Evolutionary conservation across 1,140 invertebrate species (phyloP).

Genomic region (Pantala flavescens): DNA sequence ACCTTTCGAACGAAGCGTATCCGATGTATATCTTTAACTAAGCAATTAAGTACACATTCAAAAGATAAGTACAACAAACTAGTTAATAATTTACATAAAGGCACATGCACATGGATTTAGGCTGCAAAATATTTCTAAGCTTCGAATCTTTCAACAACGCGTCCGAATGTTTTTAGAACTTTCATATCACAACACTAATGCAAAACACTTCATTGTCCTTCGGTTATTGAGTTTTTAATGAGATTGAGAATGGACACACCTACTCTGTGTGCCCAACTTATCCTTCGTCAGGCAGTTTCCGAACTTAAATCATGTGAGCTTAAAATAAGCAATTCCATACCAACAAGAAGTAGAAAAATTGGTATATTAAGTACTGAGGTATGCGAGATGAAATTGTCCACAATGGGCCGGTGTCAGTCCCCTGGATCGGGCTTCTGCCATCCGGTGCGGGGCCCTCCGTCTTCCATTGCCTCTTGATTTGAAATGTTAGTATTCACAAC

Average conservation of each 20-base stretch:
- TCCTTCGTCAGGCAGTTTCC: background rate
- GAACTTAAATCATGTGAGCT: background rate
- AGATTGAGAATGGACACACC: background rate
- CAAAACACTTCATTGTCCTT: background rate
- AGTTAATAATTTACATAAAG: background rate
- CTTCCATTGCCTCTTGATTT: background rate
- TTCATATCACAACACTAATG: background rate
- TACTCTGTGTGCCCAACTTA: background rate
- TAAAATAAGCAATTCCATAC: background rate
- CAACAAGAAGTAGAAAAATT: background rate
- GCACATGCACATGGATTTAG: background rate
- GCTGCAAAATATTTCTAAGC: too few species aligned
- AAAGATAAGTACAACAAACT: too few species aligned
- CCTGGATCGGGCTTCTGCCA: background rate
- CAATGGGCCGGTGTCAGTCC: conserved; percentile 5
- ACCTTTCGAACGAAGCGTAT: too few species aligned
- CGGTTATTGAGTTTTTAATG: background rate
- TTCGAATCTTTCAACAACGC: too few species aligned
- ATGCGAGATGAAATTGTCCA: background rate
- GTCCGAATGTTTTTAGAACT: too few species aligned
- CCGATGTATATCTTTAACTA: too few species aligned
- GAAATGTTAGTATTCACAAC: background rate
- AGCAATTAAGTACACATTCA: too few species aligned
- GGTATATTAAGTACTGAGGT: background rate
- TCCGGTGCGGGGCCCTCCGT: background rate